These are phyloP conservation scores for Chymomyza costata DNA, from an alignment of 1,140 invertebrate genomes.

Conservation along the genomic window DNA sequence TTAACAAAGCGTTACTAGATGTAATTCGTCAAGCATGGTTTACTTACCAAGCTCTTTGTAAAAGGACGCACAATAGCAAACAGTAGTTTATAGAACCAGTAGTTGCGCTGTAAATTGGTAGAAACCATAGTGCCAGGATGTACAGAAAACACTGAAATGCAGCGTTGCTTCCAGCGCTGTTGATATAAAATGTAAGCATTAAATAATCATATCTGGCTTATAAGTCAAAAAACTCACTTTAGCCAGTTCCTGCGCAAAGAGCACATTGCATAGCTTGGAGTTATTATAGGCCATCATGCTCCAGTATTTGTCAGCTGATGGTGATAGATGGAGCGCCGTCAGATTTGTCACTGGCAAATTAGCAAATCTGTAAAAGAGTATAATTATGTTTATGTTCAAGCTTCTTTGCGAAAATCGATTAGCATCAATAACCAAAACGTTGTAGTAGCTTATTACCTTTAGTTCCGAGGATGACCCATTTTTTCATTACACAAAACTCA, in stretches of 20 bases:
- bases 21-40: not conserved
- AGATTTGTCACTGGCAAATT: slow-evolving; percentile 75
- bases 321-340: slow-evolving; percentile 78
- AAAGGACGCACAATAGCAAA: slow-evolving; percentile 91
- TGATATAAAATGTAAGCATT: not conserved
- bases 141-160: slow-evolving; percentile 86
- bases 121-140: slow-evolving; percentile 96
- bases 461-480: too few relatives aligned
- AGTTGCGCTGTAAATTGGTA: slow-evolving; percentile 84
- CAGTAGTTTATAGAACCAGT: slow-evolving; percentile 87
- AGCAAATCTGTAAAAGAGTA: slow-evolving; percentile 80
- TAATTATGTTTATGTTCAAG: too few relatives aligned
- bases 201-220: not conserved
- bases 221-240: slow-evolving; percentile 43
- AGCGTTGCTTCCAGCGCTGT: slow-evolving; percentile 81
- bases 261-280: slow-evolving; percentile 92
- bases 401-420: too few relatives aligned
- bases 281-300: slow-evolving; percentile 91
- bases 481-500: too few relatives aligned
- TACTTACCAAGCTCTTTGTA: slow-evolving; percentile 92
- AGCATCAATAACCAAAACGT: too few relatives aligned
- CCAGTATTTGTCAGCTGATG: slow-evolving; percentile 80
- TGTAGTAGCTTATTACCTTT: too few relatives aligned
- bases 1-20: too few relatives aligned
- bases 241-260: slow-evolving; percentile 87